Evolutionary conservation across 2,888 invertebrate genomes (phyloP), one percentile per base, ranked within the genome.

Genomic region (Myopa tessellatipennis): DNA sequence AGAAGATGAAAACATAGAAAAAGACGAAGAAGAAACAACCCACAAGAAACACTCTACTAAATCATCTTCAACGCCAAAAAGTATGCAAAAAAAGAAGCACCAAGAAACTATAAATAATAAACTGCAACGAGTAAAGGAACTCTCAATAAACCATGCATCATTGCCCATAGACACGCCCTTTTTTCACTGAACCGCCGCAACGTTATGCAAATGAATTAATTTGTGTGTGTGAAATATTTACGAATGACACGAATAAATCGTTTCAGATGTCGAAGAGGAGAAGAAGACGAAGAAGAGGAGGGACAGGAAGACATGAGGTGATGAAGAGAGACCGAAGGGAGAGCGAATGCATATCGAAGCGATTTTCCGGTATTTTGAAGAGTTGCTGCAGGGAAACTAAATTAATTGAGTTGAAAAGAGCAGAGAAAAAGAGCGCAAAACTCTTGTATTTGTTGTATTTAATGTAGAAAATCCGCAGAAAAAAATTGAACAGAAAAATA

Each of bases 191-290:
- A 26, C 26, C 1, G 26, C 1, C 26, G 26, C 26, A 5, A 38
- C 73, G 60, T 73, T 73, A 77, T 61, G 73, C 73, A 73, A 74
- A 77, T 74, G 73, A 77, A 74, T 77, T 77, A 73, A 77, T 69
- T 77, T 77, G 68, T 69, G 26, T 26, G 26, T 26, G 69, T 77
- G 50, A 73, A 77, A 74, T 77, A 77, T 77, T 77, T 69, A 63
- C 69, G 63, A 26, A 18, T 12, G 8, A 34, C 26, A 63, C 26
- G 4, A 18, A 63, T 63, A 63, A 63, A 63, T 63, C 61, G 61
- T 34, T 55, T 1, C 10, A 45, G 45, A 45, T 8, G 6, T 0
- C 6, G 45, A 45, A 45, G 45, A 40, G 8, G 8, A 10, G 10
- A 45, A 45, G 10, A 45, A 45, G 45, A 45, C 1, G 45, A 45